A percentile compares a stretch with the other conserved stretches of the same genome.
Conservation (phyloP, 1,140 invertebrate genomes). For the Mercenaria mercenaria region DNA sequence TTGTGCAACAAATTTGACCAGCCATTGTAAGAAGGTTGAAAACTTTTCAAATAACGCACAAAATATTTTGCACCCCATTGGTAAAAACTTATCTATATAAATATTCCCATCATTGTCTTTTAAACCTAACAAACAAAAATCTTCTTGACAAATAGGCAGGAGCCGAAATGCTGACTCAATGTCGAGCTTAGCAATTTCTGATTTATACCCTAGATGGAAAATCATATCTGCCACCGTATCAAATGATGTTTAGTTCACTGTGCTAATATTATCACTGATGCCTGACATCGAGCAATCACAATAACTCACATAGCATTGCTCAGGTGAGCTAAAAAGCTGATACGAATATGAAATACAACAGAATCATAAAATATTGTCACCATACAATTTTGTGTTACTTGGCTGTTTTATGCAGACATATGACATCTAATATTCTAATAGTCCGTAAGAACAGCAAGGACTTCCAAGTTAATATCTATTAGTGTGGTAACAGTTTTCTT, state of each 20-base stretch:
- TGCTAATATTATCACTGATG: background rate
- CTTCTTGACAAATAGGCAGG: background rate
- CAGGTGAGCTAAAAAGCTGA: too few species aligned
- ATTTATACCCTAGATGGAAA: background rate
- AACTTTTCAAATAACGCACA: slow-evolving; percentile 12
- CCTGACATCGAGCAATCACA: too few species aligned
- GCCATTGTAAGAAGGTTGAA: slow-evolving; percentile 10
- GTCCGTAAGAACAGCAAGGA: too few species aligned
- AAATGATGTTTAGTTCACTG: background rate
- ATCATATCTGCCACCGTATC: slow-evolving; percentile 6
- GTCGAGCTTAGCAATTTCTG: background rate
- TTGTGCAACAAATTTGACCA: background rate
- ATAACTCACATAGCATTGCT: too few species aligned
- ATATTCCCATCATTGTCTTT: background rate
- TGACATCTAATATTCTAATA: too few species aligned
- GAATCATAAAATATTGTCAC: too few species aligned
- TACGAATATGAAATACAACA: too few species aligned
- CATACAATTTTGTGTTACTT: too few species aligned
- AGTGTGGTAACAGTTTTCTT: too few species aligned
- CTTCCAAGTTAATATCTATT: too few species aligned
- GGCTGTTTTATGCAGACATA: too few species aligned
- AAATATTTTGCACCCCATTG: background rate
- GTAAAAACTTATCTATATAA: background rate
- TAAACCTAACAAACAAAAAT: background rate
- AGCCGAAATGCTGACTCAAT: background rate